phyloP scores from a whole-genome alignment of 2,797 vertebrate species.

The Xyrichtys novacula region DNA sequence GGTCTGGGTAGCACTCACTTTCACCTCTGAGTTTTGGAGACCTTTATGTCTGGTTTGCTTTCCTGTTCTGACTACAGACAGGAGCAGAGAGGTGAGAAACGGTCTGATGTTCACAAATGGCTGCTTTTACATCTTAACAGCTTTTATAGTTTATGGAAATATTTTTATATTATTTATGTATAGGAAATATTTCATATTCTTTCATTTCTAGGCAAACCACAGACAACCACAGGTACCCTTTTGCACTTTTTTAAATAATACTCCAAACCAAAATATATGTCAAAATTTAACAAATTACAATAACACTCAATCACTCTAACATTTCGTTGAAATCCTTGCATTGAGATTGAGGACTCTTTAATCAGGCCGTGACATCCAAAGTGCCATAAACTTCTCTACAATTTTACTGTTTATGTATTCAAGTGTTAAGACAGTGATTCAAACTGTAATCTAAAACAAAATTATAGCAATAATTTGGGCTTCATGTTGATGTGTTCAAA shows the following conservation, averaged over 20 bases:
- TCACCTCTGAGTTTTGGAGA: conserved; percentile 33
- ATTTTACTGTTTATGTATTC: neutral
- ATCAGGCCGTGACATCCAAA: too few relatives aligned
- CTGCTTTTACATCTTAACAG: neutral
- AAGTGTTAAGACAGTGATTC: neutral
- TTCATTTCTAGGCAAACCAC: too few relatives aligned
- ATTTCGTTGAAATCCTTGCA: too few relatives aligned
- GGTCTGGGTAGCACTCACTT: conserved; percentile 22
- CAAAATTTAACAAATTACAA: too few relatives aligned
- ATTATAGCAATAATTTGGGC: neutral
- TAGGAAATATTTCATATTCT: too few relatives aligned
- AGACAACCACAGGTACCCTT: too few relatives aligned
- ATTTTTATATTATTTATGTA: too few relatives aligned
- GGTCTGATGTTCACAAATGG: neutral
- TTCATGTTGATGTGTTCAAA: neutral
- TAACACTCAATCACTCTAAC: too few relatives aligned
- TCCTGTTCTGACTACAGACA: neutral
- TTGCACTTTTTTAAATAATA: too few relatives aligned
- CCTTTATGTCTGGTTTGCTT: conserved; percentile 12
- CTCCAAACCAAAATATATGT: too few relatives aligned
- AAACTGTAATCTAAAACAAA: neutral
- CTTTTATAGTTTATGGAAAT: too few relatives aligned
- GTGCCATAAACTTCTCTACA: neutral
- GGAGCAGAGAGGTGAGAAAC: neutral
- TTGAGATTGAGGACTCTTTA: neutral